Evolutionary conservation across 2,888 invertebrate species (phyloP).

Genomic region (Drosophila pegasa): DNA sequence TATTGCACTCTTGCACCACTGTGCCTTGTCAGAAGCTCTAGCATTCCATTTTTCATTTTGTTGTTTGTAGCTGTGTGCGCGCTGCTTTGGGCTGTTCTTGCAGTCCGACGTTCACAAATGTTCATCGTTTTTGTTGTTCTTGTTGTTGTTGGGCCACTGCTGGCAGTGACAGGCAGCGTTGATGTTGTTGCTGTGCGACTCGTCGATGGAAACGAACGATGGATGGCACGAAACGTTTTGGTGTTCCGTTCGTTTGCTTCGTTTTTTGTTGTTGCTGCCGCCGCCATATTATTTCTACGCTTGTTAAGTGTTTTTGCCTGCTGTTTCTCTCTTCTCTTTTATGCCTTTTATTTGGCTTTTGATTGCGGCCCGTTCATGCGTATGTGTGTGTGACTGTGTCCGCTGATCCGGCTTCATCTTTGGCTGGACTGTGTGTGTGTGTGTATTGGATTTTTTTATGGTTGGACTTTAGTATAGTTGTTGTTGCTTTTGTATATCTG

Average conservation of each 20-base stretch:
- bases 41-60: conserved; percentile 78
- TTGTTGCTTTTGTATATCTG: conserved; percentile 20
- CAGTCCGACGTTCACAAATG: conserved; percentile 36
- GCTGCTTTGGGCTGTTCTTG: conserved; percentile 62
- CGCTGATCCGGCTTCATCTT: conserved; percentile 59
- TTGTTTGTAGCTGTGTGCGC: conserved; percentile 49
- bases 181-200: conserved; percentile 43
- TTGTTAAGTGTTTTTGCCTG: conserved; percentile 59
- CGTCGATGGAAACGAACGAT: conserved; percentile 38
- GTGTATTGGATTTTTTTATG: conserved; percentile 53
- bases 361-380: conserved; percentile 31
- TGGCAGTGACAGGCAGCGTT: conserved; percentile 56
- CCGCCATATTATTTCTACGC: conserved; percentile 76
- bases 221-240: conserved; percentile 46
- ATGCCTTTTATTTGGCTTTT: conserved; percentile 55
- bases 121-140: conserved; percentile 43
- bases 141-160: conserved; percentile 35
- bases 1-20: conserved; percentile 45
- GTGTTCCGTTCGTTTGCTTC: conserved; percentile 36
- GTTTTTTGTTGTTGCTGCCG: conserved; percentile 38
- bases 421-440: conserved; percentile 22
- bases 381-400: conserved; percentile 24
- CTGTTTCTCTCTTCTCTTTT: conserved; percentile 54
- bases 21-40: conserved; percentile 47
- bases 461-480: conserved; percentile 38